Percentiles rank a stretch among this genome's conserved stretches.
These are phyloP conservation scores for Pandemis cinnamomeana DNA, from an alignment of 2,888 invertebrate genomes.

Conservation along the genomic window DNA sequence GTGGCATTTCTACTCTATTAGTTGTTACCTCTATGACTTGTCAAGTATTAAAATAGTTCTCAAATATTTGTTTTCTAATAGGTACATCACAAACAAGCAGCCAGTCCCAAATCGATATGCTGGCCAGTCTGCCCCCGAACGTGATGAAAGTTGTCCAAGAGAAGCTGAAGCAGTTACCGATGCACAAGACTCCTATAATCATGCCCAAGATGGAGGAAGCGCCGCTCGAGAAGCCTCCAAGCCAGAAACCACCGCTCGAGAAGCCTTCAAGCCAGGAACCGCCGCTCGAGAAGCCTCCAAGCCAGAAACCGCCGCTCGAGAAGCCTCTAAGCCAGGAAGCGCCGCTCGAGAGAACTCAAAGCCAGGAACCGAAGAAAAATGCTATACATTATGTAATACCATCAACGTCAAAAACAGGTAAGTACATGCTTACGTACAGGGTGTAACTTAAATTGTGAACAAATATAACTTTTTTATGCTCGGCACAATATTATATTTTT, in stretches of 20 bases:
- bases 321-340: neutral
- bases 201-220: conserved; percentile 17
- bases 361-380: too few species aligned
- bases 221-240: neutral
- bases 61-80: neutral
- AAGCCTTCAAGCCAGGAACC: neutral
- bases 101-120: neutral
- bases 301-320: too few species aligned
- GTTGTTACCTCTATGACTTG: too few species aligned
- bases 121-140: neutral
- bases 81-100: neutral
- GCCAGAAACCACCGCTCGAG: too few species aligned
- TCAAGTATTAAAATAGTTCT: too few species aligned
- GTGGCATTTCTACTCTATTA: too few species aligned
- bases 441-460: too few species aligned
- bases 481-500: too few species aligned
- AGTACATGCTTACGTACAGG: too few species aligned
- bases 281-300: neutral
- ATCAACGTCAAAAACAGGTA: too few species aligned
- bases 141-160: conserved; percentile 15
- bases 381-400: too few species aligned
- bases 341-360: neutral
- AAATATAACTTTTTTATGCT: too few species aligned
- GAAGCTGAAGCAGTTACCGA: conserved; percentile 7
- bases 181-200: conserved; percentile 6